Base-by-base conservation (phyloP, 2,888 invertebrate genomes). In the Watsonalla binaria region DNA sequence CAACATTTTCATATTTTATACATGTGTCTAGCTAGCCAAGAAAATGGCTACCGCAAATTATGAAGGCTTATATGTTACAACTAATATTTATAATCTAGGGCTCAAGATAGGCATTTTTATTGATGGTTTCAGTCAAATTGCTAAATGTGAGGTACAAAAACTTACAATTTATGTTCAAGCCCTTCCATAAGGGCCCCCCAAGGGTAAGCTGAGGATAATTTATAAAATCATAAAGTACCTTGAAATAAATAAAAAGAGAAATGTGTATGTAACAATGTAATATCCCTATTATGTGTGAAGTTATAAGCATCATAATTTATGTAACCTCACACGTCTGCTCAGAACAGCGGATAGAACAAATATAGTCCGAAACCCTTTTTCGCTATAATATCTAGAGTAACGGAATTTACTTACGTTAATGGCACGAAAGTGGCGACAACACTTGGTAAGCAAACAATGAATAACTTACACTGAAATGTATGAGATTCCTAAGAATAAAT, bases 361-460 rank as follows among this genome's bases (percentile, higher is more conserved):
- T 55, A 60, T 53, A 56, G 57, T 24, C 60, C 48, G 57, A 58
- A 62, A 55, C 61, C 60, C 56, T 68, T 70, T 72, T 68, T 67
- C 61, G 64, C 60, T 63, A 70, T 62, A 75, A 75, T 74, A 68
- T 66, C 67, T 63, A 67, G 69, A 70, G 63, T 68, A 66, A 66
- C 68, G 62, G 65, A 66, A 75, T 76, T 74, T 75, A 68, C 69
- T 68, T 69, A 63, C 66, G 66, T 74, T 78, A 80, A 80, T 79
- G 75, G 77, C 64, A 61, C 68, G 71, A 62, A 73, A 75, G 70
- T 72, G 69, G 71, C 57, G 72, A 68, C 72, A 69, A 69, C 66
- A 68, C 57, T 68, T 48, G 61, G 67, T 63, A 61, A 61, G 71
- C 74, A 78, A 80, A 79, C 72, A 78, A 76, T 72, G 71, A 65